Percentiles rank a stretch among this genome's conserved stretches.
Evolutionary conservation across 2,797 vertebrate species (phyloP).

Genomic region (Coregonus suidteri): DNA sequence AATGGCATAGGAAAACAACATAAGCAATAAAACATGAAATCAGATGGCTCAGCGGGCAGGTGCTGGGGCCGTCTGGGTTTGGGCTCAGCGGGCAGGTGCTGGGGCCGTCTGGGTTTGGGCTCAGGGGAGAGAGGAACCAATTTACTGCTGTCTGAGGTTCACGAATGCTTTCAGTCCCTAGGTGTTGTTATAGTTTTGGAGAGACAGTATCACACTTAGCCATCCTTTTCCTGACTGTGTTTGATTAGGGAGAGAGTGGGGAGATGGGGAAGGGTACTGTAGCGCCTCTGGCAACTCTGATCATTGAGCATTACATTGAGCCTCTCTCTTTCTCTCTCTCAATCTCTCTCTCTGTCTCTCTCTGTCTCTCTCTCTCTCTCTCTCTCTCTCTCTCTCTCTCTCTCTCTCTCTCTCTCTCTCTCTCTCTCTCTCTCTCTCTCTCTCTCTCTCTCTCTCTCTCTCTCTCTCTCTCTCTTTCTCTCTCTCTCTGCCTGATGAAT

Average conservation of each 20-base stretch:
- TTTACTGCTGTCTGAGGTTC: conserved; percentile 69
- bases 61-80: conserved; percentile 46
- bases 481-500: conserved; percentile 56
- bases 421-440: too few relatives aligned
- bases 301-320: conserved; percentile 45
- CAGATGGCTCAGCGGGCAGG: conserved; percentile 37
- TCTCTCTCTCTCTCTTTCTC: too few relatives aligned
- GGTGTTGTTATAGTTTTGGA: conserved; percentile 16
- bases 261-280: conserved; percentile 22
- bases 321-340: conserved; percentile 7
- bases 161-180: conserved; percentile 55
- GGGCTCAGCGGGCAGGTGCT: conserved; percentile 45
- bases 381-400: too few relatives aligned
- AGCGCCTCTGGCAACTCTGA: conserved; percentile 44
- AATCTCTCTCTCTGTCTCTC: too few relatives aligned
- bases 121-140: conserved; percentile 69
- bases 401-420: conserved; percentile 2
- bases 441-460: neutral
- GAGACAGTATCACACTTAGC: conserved; percentile 57
- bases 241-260: neutral
- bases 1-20: conserved; percentile 50
- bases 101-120: conserved; percentile 53
- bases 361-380: too few relatives aligned
- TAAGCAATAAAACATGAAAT: conserved; percentile 67
- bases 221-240: conserved; percentile 36